Conservation (phyloP, 2,888 invertebrate genomes). For the Protonemura montana region DNA sequence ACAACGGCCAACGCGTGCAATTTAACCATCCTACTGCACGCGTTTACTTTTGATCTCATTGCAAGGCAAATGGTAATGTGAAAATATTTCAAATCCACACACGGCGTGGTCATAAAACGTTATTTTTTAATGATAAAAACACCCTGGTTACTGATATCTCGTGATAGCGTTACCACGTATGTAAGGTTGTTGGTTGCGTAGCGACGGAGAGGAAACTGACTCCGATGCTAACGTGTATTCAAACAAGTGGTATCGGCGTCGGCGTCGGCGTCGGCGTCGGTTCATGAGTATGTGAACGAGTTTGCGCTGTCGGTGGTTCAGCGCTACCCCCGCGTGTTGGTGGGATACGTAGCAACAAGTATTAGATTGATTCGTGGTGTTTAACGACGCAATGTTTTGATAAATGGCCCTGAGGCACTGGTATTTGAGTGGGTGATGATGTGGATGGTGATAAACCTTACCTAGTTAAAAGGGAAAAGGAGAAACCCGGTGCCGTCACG, state of each 20-base stretch:
- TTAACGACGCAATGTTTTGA: too few species aligned
- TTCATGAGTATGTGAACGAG: neutral
- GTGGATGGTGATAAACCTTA: too few species aligned
- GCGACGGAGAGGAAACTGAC: neutral
- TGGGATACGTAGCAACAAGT: neutral
- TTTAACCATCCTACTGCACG: neutral
- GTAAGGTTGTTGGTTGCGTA: neutral
- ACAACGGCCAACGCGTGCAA: neutral
- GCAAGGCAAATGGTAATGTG: too few species aligned
- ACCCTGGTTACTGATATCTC: neutral
- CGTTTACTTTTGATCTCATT: too few species aligned
- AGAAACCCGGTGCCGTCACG: too few species aligned
- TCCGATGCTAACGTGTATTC: neutral
- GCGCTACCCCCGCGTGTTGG: neutral
- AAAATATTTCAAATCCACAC: too few species aligned
- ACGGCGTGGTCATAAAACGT: neutral
- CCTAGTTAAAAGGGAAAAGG: too few species aligned
- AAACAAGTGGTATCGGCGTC: conserved; percentile 15
- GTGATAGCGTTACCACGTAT: neutral
- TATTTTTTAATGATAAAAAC: neutral
- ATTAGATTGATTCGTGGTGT: neutral
- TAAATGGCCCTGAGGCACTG: too few species aligned
- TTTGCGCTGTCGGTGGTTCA: neutral
- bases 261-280: neutral
- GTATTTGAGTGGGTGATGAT: too few species aligned